Evolutionary conservation across 2,888 invertebrate genomes (phyloP).

Genomic region (Drosophila multiciliata): DNA sequence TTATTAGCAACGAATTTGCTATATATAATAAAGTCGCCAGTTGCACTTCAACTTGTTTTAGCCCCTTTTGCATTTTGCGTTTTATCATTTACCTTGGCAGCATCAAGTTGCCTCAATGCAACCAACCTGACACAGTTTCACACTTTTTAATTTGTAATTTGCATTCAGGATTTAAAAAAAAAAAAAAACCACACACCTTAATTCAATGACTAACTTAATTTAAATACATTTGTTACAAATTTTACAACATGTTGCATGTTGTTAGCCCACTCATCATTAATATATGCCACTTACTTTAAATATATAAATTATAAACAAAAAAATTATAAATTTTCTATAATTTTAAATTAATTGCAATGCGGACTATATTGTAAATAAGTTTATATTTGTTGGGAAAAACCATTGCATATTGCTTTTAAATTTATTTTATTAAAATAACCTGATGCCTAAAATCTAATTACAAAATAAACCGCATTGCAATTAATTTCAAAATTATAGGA

Average conservation of each 20-base stretch:
- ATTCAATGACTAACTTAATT: not conserved
- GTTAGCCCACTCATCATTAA: not conserved
- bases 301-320: no score
- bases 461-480: no score
- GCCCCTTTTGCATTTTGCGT: not conserved
- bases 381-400: no score
- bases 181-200: not conserved
- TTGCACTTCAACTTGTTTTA: not conserved
- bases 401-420: no score
- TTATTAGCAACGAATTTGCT: slow-evolving; percentile 57
- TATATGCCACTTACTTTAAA: no score
- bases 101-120: slow-evolving; percentile 3
- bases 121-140: not conserved
- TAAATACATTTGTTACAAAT: not conserved
- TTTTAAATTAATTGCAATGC: no score
- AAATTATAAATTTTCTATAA: no score
- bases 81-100: slow-evolving; percentile 6
- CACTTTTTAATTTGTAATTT: slow-evolving; percentile 11
- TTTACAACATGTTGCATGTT: not conserved
- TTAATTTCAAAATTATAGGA: not conserved
- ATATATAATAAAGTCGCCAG: slow-evolving; percentile 21
- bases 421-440: no score
- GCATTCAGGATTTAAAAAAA: slow-evolving; percentile 5
- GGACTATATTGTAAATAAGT: no score
- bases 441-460: no score